A percentile compares a stretch with the other conserved stretches of the same genome.
These are phyloP conservation scores for Cerastis rubricosa DNA, from an alignment of 2,888 invertebrate genomes.

Conservation along the genomic window DNA sequence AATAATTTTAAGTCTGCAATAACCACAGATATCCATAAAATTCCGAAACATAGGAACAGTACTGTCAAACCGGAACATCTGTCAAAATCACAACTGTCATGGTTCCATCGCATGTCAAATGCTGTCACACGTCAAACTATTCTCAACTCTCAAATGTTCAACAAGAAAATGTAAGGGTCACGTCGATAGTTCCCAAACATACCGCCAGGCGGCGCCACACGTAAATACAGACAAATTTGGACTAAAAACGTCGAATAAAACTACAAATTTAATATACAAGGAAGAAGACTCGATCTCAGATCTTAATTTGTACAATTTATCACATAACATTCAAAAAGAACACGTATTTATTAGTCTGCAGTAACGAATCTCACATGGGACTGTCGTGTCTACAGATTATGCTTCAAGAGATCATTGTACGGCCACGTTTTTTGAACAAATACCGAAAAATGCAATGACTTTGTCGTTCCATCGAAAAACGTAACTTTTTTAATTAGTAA, in stretches of 20 bases:
- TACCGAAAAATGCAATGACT: conserved; percentile 40
- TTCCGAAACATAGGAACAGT: conserved; percentile 24
- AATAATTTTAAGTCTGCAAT: background rate
- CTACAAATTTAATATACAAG: conserved; percentile 80
- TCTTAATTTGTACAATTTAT: conserved; percentile 89
- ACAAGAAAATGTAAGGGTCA: conserved; percentile 66
- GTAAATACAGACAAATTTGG: conserved; percentile 73
- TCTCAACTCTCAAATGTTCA: conserved; percentile 60
- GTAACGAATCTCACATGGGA: conserved; percentile 67
- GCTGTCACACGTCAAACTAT: conserved; percentile 59
- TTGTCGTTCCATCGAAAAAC: conserved; percentile 32
- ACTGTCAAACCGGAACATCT: conserved; percentile 47
- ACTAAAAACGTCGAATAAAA: conserved; percentile 83
- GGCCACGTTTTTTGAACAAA: conserved; percentile 37
- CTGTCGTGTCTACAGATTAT: conserved; percentile 70
- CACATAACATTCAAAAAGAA: conserved; percentile 86
- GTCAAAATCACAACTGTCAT: conserved; percentile 62
- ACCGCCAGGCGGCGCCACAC: conserved; percentile 63
- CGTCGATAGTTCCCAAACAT: conserved; percentile 42
- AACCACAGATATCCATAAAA: conserved; percentile 47
- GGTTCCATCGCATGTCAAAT: conserved; percentile 60
- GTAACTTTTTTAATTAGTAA: background rate
- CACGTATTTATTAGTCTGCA: conserved; percentile 76
- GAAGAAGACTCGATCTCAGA: conserved; percentile 85
- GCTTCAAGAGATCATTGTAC: conserved; percentile 71